These are phyloP conservation scores for Catajapyx aquilonaris DNA, from an alignment of 1,140 invertebrate genomes.

Conservation along the genomic window DNA sequence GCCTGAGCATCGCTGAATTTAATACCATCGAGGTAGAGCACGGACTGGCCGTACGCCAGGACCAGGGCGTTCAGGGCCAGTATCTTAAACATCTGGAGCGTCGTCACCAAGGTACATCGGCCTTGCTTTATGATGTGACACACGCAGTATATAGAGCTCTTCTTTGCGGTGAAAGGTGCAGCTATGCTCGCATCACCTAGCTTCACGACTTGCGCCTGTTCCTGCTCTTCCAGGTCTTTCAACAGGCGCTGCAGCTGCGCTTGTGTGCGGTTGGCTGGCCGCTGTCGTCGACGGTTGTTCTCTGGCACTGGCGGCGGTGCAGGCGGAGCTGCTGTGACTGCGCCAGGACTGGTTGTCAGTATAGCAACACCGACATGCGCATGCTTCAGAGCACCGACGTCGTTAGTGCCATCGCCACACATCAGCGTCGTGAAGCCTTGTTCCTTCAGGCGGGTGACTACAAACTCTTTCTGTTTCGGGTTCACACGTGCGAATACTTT, in stretches of 20 bases:
- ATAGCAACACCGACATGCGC: constrained; percentile 83
- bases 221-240: constrained; percentile 81
- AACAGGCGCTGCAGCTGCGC: constrained; percentile 49
- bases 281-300: constrained; percentile 11
- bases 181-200: constrained; percentile 97
- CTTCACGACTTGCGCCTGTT: constrained; percentile 71
- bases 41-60: constrained; percentile 94
- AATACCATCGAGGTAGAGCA: constrained; percentile 92
- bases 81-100: constrained; percentile 99
- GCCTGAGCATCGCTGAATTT: constrained; percentile 96
- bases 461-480: constrained; percentile 92
- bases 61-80: constrained; percentile 95
- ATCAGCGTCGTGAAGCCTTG: constrained; percentile 82
- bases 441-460: constrained; percentile 71
- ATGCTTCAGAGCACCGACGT: constrained; percentile 99
- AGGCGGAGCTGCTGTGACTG: too few species aligned
- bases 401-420: constrained; percentile 99
- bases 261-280: constrained; percentile 15
- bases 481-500: constrained; percentile 83
- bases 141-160: constrained; percentile 91
- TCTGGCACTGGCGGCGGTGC: too few species aligned
- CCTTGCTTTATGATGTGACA: constrained; percentile 99
- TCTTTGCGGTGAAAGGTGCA: constrained; percentile 94
- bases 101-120: constrained; percentile 93
- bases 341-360: constrained; percentile 1